These are phyloP conservation scores for Macaria liturata DNA, from an alignment of 2,888 invertebrate genomes.

Conservation along the genomic window DNA sequence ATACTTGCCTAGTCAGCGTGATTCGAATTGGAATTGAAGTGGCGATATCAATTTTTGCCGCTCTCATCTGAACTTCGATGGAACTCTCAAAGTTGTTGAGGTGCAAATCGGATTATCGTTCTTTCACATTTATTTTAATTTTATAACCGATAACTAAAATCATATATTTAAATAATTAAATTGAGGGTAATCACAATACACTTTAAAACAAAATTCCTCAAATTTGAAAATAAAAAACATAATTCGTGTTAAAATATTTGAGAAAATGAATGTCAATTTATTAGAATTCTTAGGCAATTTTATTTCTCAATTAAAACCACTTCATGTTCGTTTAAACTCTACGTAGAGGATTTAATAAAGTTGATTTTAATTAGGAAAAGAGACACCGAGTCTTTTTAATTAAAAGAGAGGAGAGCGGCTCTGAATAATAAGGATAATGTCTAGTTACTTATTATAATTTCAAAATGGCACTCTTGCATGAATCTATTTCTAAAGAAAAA, in stretches of 20 bases:
- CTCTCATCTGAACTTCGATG: slow-evolving; percentile 27
- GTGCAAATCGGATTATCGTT: slow-evolving; percentile 34
- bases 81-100: slow-evolving; percentile 41
- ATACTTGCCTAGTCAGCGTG: slow-evolving; percentile 41
- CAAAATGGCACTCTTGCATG: slow-evolving; percentile 10
- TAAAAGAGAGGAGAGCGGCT: slow-evolving; percentile 19
- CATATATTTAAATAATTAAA: no score
- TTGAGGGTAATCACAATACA: no score
- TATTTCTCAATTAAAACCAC: no score
- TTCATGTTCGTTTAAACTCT: background rate
- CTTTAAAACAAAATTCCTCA: no score
- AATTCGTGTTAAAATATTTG: no score
- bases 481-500: no score
- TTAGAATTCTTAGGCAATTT: no score
- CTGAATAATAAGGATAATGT: slow-evolving; percentile 18
- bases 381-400: slow-evolving; percentile 25
- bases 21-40: slow-evolving; percentile 39
- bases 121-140: no score
- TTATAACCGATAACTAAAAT: no score
- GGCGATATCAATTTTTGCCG: slow-evolving; percentile 44
- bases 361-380: slow-evolving; percentile 34
- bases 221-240: no score
- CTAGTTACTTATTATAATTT: slow-evolving; percentile 9
- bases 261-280: no score
- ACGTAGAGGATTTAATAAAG: slow-evolving; percentile 7